Evolutionary conservation across 2,888 invertebrate genomes (phyloP), one percentile per base, ranked within the genome.

Genomic region (Adineta ricciae): DNA sequence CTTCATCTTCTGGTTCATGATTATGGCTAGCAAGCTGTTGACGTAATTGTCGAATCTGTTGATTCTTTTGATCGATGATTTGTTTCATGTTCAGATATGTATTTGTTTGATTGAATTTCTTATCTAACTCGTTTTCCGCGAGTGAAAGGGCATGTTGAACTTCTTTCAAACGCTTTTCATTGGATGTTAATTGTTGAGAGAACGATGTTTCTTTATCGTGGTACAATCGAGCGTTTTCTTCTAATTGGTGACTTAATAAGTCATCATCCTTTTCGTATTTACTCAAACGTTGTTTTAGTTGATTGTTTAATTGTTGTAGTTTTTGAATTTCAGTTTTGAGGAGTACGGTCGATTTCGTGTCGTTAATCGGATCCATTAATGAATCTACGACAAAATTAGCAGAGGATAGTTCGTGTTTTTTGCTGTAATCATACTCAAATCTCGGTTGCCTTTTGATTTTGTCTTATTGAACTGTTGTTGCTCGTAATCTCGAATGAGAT

Each of bases 21-120:
- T 56, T 56, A 27, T 56, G 7, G 14, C 56, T 27, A 56, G 5
- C 14, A 38, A 91, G 88, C 86, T 90, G 89, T 87, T 89, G 90
- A 84, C 92, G 88, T 72, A 92, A 88, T 41, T 90, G 89, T 88
- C 91, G 92, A 72, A 93, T 90, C 86, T 92, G 92, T 38, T 91
- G 91, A 88, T 93, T 93, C 88, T 93, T 93, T 88, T 92, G 91
- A 83, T 90, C 89, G 85, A 93, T 88, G 89, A 93, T 92, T 87
- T 91, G 91, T 88, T 92, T 92, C 89, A 93, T 90, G 87, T 92
- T 93, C 86, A 90, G 90, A 87, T 92, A 93, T 27, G 92, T 92
- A 32, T 91, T 90, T 24, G 92, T 93, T 87, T 92, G 56, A 56
- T 56, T 56, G 27, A 56, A 56, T 16, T 56, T 56, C 9, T 56